phyloP scores from a whole-genome alignment of 1,140 invertebrate species.

The Himalopsyche phryganea region DNA sequence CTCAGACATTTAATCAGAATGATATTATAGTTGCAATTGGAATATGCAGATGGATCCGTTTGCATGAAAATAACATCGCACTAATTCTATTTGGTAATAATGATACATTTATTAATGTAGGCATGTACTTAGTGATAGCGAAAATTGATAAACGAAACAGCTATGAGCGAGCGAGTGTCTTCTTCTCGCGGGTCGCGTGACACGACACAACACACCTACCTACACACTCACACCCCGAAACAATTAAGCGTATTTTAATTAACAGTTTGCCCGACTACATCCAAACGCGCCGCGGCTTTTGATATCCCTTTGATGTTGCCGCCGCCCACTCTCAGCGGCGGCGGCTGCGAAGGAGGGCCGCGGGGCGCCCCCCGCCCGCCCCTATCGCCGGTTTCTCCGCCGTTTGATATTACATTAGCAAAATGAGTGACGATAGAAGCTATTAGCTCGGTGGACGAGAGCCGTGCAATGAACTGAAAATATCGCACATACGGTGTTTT shows the following conservation, averaged over 20 bases:
- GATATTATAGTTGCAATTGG: too few species aligned
- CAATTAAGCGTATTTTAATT: not conserved
- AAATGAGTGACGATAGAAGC: conserved; percentile 33
- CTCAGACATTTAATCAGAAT: too few species aligned
- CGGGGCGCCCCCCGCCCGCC: not conserved
- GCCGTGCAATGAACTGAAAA: conserved; percentile 2
- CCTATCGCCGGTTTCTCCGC: conserved; percentile 7
- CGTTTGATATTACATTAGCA: conserved; percentile 35
- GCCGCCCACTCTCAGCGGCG: not conserved
- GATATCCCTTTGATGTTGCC: not conserved
- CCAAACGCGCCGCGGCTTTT: not conserved
- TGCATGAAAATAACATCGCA: too few species aligned
- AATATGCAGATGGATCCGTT: too few species aligned
- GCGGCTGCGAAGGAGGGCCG: not conserved
- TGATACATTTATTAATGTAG: too few species aligned
- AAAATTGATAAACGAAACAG: too few species aligned
- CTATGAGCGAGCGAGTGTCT: too few species aligned
- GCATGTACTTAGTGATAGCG: too few species aligned
- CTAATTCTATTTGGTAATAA: too few species aligned
- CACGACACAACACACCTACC: not conserved
- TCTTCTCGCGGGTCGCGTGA: not conserved
- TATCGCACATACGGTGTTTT: too few species aligned
- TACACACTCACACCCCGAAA: not conserved
- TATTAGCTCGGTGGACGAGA: conserved; percentile 16
- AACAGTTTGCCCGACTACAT: too few species aligned